These are phyloP conservation scores for Saccopteryx bilineata DNA, from an alignment of 2,113 vertebrate species.

Conservation along the genomic window DNA sequence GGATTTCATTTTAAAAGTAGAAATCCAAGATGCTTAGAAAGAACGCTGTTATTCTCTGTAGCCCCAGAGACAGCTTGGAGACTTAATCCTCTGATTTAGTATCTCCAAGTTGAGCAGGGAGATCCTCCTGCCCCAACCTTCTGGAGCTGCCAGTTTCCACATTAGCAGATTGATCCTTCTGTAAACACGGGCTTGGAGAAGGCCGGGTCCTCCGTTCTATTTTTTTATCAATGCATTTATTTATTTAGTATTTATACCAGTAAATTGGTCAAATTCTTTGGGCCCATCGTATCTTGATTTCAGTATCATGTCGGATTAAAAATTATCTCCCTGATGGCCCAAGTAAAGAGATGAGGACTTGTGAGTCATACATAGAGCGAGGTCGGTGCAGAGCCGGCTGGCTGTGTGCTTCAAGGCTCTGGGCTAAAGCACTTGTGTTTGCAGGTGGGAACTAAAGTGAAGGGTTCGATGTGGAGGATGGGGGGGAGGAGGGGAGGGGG, in stretches of 20 bases:
- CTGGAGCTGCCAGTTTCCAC: constrained; percentile 18
- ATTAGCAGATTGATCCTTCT: constrained; percentile 36
- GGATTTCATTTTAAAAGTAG: constrained; percentile 76
- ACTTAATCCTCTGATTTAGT: constrained; percentile 58
- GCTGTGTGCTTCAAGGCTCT: background rate
- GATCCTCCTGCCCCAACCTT: constrained; percentile 19
- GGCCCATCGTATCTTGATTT: background rate
- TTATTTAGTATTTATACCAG: constrained; percentile 19
- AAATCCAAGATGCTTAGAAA: constrained; percentile 76
- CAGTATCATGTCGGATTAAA: constrained; percentile 10
- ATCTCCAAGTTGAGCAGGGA: constrained; percentile 43
- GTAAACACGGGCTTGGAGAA: background rate
- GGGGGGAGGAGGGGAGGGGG: background rate
- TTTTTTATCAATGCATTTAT: constrained; percentile 51
- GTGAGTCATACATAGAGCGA: background rate
- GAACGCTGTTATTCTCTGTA: constrained; percentile 61
- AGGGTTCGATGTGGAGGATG: background rate
- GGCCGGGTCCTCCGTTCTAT: background rate
- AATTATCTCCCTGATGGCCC: background rate
- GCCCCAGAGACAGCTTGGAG: constrained; percentile 56
- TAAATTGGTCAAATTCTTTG: constrained; percentile 22
- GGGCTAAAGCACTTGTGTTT: background rate
- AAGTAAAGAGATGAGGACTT: constrained; percentile 13
- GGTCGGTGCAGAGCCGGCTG: background rate
- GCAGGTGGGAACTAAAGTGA: background rate